Conservation (phyloP, 1,140 invertebrate genomes). For the Drosophila murphyi region DNA sequence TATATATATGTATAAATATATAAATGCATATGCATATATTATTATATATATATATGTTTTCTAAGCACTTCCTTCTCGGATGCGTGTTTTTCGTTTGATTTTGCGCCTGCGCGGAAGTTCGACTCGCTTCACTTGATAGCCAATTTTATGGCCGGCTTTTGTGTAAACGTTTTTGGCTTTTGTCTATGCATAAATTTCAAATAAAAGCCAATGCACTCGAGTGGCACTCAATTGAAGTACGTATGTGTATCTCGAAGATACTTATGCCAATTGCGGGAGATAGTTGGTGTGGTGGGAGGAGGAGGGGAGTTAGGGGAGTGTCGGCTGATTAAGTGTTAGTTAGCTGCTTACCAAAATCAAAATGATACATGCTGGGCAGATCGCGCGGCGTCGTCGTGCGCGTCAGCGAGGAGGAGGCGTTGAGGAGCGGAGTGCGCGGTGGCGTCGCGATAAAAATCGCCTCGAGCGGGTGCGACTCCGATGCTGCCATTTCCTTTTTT, state of each 20-base stretch:
- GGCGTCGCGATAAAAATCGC: constrained; percentile 71
- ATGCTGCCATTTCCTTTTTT: constrained; percentile 48
- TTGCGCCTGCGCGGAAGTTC: constrained; percentile 68
- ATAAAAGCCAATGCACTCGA: constrained; percentile 30
- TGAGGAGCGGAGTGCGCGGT: constrained; percentile 50
- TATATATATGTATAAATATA: neutral
- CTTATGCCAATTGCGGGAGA: constrained; percentile 23
- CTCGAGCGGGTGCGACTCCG: constrained; percentile 62
- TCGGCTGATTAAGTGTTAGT: constrained; percentile 3
- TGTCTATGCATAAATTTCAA: constrained; percentile 11
- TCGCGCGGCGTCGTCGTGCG: constrained; percentile 72
- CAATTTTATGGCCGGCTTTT: constrained; percentile 6
- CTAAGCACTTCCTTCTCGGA: constrained; percentile 59
- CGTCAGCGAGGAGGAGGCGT: constrained; percentile 46
- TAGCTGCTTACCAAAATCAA: constrained; percentile 66
- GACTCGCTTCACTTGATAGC: neutral
- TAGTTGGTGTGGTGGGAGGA: no score
- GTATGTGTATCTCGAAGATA: constrained; percentile 29
- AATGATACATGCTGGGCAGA: constrained; percentile 75
- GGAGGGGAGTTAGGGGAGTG: neutral
- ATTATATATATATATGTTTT: constrained; percentile 13
- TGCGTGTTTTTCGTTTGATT: constrained; percentile 27
- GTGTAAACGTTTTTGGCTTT: constrained; percentile 16
- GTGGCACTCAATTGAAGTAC: constrained; percentile 21
- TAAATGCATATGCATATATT: neutral